Evolutionary conservation across 2,113 vertebrate genomes (phyloP).

Genomic region (Halichoerus grypus): DNA sequence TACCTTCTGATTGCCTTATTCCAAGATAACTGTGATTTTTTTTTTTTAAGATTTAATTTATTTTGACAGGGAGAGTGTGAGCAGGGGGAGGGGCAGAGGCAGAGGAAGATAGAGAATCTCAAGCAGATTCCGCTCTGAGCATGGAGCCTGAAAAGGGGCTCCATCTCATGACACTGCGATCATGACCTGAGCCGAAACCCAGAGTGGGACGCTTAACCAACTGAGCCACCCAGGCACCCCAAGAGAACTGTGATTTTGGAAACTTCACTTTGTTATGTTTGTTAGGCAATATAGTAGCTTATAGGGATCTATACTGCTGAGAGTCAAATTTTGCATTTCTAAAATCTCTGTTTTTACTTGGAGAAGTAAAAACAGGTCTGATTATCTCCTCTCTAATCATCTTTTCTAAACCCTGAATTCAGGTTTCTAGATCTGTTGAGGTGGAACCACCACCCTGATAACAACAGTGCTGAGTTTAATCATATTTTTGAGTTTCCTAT

Average conservation of each 20-base stretch:
- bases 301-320: no score
- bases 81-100: background rate
- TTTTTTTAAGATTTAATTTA: background rate
- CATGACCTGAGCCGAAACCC: background rate
- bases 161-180: background rate
- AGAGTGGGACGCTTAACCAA: background rate
- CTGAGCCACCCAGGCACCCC: background rate
- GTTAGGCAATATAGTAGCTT: no score
- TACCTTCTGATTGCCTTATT: conserved; percentile 1
- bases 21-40: background rate
- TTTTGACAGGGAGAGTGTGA: background rate
- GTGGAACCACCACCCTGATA: background rate
- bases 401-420: conserved; percentile 28
- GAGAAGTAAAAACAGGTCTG: no score
- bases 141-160: background rate
- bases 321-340: no score
- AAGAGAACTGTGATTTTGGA: conserved; percentile 20
- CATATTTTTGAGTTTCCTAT: background rate
- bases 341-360: no score
- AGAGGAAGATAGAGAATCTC: background rate
- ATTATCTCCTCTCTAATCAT: background rate
- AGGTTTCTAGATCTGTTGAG: background rate
- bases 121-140: background rate
- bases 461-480: background rate
- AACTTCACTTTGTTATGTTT: no score